Percentiles rank a stretch among this genome's conserved stretches.
phyloP scores from a whole-genome alignment of 2,797 vertebrate genomes.

The Acomys russatus region DNA sequence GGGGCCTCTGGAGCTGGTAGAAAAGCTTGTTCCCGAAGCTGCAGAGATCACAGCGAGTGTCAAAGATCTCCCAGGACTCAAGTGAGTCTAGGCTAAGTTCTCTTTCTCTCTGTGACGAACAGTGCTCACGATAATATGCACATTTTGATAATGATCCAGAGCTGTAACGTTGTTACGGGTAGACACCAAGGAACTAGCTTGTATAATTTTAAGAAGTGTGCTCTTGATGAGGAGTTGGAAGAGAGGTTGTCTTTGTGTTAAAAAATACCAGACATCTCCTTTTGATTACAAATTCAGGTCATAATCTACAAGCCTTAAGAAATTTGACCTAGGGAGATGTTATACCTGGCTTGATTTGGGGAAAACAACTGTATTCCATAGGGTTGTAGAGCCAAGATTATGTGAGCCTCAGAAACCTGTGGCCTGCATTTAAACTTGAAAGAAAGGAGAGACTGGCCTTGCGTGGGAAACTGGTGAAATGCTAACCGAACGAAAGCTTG shows the following conservation, averaged over 20 bases:
- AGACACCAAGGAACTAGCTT: neutral
- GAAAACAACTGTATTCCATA: neutral
- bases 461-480: neutral
- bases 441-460: neutral
- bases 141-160: constrained; percentile 5
- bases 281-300: neutral
- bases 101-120: neutral
- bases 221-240: neutral
- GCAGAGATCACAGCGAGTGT: constrained; percentile 99
- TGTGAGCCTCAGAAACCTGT: neutral
- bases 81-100: constrained; percentile 90
- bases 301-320: neutral
- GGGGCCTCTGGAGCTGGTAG: constrained; percentile 98
- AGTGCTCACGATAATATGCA: neutral
- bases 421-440: neutral
- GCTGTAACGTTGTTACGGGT: neutral
- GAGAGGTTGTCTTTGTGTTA: constrained; percentile 47
- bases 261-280: constrained; percentile 23
- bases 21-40: constrained; percentile 98
- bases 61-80: constrained; percentile 98
- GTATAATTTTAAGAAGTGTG: neutral
- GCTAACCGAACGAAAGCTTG: constrained; percentile 3
- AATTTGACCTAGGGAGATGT: neutral
- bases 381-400: constrained; percentile 19
- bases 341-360: neutral